phyloP scores from a whole-genome alignment of 2,113 vertebrate genomes.

The Anthoscopus minutus region DNA sequence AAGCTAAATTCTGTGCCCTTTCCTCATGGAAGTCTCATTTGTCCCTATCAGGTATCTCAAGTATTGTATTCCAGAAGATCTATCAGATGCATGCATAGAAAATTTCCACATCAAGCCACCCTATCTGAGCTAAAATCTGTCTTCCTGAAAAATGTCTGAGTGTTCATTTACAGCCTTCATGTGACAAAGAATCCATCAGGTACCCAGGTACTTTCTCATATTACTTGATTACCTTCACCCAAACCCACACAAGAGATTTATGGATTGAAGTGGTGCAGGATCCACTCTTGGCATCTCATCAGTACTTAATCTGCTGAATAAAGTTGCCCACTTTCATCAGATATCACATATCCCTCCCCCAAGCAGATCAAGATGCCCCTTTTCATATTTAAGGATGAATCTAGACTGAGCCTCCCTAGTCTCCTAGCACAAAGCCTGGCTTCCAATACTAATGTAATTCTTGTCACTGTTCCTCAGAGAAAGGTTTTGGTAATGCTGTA shows the following conservation, averaged over 20 bases:
- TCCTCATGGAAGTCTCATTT: not conserved
- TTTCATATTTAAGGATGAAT: not conserved
- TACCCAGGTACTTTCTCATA: not conserved
- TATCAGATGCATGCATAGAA: not conserved
- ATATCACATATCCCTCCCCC: not conserved
- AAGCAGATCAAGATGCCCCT: not conserved
- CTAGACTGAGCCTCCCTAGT: not conserved
- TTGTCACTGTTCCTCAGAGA: not conserved
- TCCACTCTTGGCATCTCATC: not conserved
- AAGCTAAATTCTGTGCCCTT: not conserved
- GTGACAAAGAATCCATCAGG: not conserved
- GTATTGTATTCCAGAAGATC: not conserved
- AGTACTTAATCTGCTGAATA: not conserved
- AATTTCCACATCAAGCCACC: not conserved
- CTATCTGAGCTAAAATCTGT: not conserved
- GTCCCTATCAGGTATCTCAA: not conserved
- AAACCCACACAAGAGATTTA: not conserved
- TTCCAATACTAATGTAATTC: not conserved
- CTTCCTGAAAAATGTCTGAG: not conserved
- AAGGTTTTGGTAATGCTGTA: not conserved
- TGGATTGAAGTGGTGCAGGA: not conserved
- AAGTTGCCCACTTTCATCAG: not conserved
- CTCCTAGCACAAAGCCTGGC: not conserved
- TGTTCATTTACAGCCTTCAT: not conserved
- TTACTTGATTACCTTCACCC: not conserved